Conservation (phyloP, 2,888 invertebrate species). For the Ennomos fuscantarius region DNA sequence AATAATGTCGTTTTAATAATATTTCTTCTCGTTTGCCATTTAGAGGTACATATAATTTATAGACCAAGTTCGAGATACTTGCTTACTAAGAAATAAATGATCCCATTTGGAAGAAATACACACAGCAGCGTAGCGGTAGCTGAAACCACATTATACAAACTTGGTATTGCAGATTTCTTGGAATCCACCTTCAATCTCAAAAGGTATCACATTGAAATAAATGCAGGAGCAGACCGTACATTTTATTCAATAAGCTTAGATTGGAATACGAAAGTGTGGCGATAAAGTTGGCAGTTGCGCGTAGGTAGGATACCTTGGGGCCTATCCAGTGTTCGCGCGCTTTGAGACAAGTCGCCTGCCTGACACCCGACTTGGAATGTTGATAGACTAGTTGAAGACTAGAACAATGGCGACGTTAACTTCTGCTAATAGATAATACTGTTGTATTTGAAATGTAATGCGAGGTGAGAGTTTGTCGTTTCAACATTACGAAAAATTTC, state of each 20-base stretch:
- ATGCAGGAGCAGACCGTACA: slow-evolving; percentile 28
- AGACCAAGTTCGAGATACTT: neutral
- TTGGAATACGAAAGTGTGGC: slow-evolving; percentile 42
- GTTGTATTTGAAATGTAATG: slow-evolving; percentile 31
- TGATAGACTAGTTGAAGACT: slow-evolving; percentile 62
- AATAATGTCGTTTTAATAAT: too few species aligned
- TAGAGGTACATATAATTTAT: slow-evolving; percentile 3
- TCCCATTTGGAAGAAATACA: slow-evolving; percentile 13
- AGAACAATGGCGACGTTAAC: slow-evolving; percentile 58
- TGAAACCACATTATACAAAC: slow-evolving; percentile 10
- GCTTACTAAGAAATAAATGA: slow-evolving; percentile 9
- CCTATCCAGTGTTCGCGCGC: slow-evolving; percentile 44
- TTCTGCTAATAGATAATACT: slow-evolving; percentile 46
- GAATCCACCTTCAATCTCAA: slow-evolving; percentile 21
- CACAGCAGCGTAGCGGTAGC: slow-evolving; percentile 7
- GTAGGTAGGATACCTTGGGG: slow-evolving; percentile 34
- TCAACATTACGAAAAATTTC: slow-evolving; percentile 4
- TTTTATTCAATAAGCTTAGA: slow-evolving; percentile 37
- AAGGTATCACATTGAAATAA: slow-evolving; percentile 15
- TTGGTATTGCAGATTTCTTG: slow-evolving; percentile 13
- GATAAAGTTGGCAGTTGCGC: slow-evolving; percentile 42
- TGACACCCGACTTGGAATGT: slow-evolving; percentile 61
- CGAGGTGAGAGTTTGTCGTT: slow-evolving; percentile 19
- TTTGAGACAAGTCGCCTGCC: slow-evolving; percentile 46
- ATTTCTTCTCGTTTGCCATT: slow-evolving; percentile 10